A percentile compares a stretch with the other conserved stretches of the same genome.
Evolutionary conservation across 2,888 invertebrate genomes (phyloP).

Genomic region (Gastracanthus pulcherrimus): DNA sequence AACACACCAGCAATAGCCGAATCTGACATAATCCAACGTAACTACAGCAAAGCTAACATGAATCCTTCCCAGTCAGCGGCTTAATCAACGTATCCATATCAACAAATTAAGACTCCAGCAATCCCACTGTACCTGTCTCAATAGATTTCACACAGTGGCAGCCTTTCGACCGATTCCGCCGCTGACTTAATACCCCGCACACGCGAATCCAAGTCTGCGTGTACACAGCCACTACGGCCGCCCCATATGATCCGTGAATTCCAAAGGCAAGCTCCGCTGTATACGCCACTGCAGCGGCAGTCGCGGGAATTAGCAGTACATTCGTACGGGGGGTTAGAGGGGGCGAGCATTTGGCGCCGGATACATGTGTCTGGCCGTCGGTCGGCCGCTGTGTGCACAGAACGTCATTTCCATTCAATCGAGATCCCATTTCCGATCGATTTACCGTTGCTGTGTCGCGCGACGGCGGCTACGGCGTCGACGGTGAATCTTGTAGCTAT

Average conservation of each 20-base stretch:
- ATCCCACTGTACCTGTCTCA: too few relatives aligned
- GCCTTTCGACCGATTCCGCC: too few relatives aligned
- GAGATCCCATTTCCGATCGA: conserved; percentile 70
- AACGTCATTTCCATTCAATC: conserved; percentile 72
- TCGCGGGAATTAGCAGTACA: conserved; percentile 68
- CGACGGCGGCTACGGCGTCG: background rate
- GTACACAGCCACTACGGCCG: too few relatives aligned
- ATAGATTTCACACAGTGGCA: too few relatives aligned
- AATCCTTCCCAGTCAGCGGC: too few relatives aligned
- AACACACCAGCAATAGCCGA: too few relatives aligned
- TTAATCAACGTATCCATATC: too few relatives aligned
- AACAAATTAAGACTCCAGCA: too few relatives aligned
- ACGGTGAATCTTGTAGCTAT: background rate
- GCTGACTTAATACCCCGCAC: too few relatives aligned
- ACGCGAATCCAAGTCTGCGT: background rate
- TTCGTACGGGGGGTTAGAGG: conserved; percentile 54
- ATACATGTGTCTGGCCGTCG: conserved; percentile 65
- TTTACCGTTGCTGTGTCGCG: conserved; percentile 49
- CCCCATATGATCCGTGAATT: conserved; percentile 4
- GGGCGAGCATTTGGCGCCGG: conserved; percentile 62
- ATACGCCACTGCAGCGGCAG: background rate
- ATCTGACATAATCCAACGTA: too few relatives aligned
- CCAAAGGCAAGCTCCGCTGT: background rate
- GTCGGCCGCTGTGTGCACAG: conserved; percentile 41
- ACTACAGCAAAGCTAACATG: too few relatives aligned